Percentiles rank a stretch among this genome's conserved stretches.
phyloP scores from a whole-genome alignment of 2,113 vertebrate genomes.

The Ramphastos sulfuratus region DNA sequence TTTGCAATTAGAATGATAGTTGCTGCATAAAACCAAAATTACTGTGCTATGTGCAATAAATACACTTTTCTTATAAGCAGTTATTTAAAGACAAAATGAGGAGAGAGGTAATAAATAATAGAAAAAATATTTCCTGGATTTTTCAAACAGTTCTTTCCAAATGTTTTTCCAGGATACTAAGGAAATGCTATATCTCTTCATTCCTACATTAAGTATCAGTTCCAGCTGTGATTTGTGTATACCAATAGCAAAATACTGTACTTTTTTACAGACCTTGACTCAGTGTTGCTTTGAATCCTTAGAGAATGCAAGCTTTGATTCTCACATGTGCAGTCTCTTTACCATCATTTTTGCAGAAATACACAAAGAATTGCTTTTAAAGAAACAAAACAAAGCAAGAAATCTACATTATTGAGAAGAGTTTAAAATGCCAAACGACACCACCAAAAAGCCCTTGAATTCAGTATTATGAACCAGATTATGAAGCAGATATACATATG shows the following conservation, averaged over 20 bases:
- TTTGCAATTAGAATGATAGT: background rate
- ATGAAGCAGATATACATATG: background rate
- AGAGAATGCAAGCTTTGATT: background rate
- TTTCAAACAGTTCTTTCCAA: background rate
- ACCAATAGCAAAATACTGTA: constrained; percentile 9
- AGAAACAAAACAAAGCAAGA: constrained; percentile 11
- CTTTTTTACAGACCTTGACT: constrained; percentile 27
- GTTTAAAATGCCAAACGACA: background rate
- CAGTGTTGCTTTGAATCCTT: background rate
- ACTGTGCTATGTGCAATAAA: background rate
- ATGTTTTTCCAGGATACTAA: background rate
- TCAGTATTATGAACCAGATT: background rate
- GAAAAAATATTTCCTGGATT: background rate
- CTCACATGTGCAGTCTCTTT: background rate
- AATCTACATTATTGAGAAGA: background rate
- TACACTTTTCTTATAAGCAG: background rate
- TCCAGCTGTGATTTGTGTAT: constrained; percentile 36
- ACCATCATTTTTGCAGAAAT: background rate
- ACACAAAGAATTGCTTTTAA: background rate
- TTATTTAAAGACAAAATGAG: background rate
- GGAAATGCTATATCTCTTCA: background rate
- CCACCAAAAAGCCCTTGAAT: background rate
- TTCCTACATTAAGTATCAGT: background rate
- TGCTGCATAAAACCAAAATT: background rate
- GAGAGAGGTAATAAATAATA: background rate